Conservation (phyloP, 2,113 vertebrate species). For the Haemorhous mexicanus region DNA sequence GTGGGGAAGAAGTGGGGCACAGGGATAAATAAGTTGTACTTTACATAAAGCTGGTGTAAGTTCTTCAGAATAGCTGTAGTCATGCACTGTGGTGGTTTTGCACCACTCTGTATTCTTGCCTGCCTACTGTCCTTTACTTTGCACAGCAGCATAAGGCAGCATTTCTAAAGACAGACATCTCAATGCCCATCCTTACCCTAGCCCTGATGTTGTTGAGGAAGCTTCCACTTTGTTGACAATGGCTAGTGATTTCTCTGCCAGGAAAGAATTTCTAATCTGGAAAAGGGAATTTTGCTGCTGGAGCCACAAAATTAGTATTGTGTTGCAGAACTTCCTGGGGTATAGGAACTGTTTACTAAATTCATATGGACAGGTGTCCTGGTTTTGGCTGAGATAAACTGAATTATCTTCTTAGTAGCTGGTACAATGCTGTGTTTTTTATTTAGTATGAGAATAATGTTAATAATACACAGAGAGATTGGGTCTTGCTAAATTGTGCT, state of each 20-base stretch:
- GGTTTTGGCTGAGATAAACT: background rate
- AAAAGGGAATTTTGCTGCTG: background rate
- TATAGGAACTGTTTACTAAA: background rate
- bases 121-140: background rate
- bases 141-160: background rate
- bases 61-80: background rate
- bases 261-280: background rate
- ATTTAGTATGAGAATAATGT: background rate
- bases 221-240: background rate
- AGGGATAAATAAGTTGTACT: background rate
- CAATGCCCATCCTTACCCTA: background rate
- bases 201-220: background rate
- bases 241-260: background rate
- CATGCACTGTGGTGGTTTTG: background rate
- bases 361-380: accelerated
- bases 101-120: background rate
- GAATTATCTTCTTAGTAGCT: background rate
- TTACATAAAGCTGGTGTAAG: background rate
- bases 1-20: accelerated
- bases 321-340: background rate
- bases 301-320: background rate
- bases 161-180: background rate
- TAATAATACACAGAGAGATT: background rate
- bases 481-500: background rate
- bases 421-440: background rate